phyloP scores from a whole-genome alignment of 1,140 invertebrate genomes.

The Panagrolaimus sp. region DNA sequence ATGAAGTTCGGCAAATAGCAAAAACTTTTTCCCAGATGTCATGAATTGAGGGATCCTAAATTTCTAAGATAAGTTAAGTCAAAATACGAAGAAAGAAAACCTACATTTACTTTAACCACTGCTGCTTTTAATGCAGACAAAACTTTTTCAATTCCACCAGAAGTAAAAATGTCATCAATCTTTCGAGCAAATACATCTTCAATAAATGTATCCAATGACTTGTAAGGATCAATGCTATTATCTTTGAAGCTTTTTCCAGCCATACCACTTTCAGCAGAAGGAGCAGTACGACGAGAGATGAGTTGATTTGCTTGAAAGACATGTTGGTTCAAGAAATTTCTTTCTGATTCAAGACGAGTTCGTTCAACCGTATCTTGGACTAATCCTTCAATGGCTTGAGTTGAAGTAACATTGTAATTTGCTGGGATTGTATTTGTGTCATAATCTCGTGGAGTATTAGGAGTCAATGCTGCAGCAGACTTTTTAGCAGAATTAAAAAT shows the following conservation, averaged over 20 bases:
- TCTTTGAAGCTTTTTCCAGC: too few species aligned
- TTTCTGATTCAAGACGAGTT: slow-evolving; percentile 40
- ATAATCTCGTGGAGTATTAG: not conserved
- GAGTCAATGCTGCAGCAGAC: not conserved
- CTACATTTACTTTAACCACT: not conserved
- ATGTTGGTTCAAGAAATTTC: slow-evolving; percentile 44
- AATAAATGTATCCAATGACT: not conserved
- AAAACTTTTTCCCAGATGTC: slow-evolving; percentile 40
- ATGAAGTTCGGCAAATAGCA: slow-evolving; percentile 22
- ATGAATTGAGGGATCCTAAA: not conserved
- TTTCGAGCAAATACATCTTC: not conserved
- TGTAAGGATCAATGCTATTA: not conserved
- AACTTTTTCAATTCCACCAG: not conserved
- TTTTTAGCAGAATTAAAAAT: slow-evolving; percentile 15
- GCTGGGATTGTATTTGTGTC: not conserved
- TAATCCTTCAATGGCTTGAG: slow-evolving; percentile 27
- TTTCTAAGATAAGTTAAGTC: not conserved
- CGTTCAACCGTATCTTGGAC: slow-evolving; percentile 33
- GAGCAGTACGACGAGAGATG: not conserved
- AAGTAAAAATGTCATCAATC: not conserved
- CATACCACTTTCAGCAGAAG: too few species aligned
- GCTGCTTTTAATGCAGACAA: not conserved
- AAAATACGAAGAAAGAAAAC: too few species aligned
- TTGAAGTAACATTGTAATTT: not conserved
- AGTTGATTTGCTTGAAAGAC: slow-evolving; percentile 30